These are phyloP conservation scores for Epiblema foenella DNA, from an alignment of 2,888 invertebrate genomes.

Conservation along the genomic window DNA sequence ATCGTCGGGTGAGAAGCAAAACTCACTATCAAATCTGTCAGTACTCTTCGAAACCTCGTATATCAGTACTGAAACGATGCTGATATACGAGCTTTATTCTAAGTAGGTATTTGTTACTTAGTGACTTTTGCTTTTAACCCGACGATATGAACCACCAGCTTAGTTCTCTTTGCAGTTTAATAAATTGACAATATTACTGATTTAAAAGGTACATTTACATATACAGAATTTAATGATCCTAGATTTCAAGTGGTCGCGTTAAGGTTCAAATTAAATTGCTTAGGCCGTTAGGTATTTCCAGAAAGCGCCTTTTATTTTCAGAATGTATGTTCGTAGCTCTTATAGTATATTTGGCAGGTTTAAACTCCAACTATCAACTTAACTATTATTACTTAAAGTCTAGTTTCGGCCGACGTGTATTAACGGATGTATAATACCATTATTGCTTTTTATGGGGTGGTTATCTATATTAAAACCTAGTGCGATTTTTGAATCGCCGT, in stretches of 20 bases:
- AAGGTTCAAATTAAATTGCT: constrained; percentile 11
- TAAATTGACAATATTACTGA: not conserved
- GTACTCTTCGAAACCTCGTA: too few relatives aligned
- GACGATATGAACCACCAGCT: too few relatives aligned
- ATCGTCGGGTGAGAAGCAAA: too few relatives aligned
- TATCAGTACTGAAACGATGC: too few relatives aligned
- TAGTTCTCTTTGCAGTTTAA: not conserved
- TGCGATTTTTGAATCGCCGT: too few relatives aligned
- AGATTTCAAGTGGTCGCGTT: not conserved
- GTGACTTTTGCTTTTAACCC: too few relatives aligned
- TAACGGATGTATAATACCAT: not conserved
- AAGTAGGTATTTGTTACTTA: too few relatives aligned
- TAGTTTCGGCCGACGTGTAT: constrained; percentile 28
- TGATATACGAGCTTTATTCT: too few relatives aligned
- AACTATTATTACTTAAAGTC: constrained; percentile 40
- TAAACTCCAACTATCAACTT: constrained; percentile 58
- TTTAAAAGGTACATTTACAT: not conserved
- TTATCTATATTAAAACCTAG: not conserved
- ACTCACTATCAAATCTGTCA: too few relatives aligned
- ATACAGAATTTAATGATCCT: not conserved
- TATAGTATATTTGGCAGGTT: constrained; percentile 75
- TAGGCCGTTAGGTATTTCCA: not conserved
- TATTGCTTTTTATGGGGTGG: not conserved
- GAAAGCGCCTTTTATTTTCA: not conserved
- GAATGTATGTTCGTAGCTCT: constrained; percentile 52